Evolutionary conservation across 1,140 invertebrate genomes (phyloP), one percentile per base, ranked within the genome.

Genomic region (Tetraneura akinire): DNA sequence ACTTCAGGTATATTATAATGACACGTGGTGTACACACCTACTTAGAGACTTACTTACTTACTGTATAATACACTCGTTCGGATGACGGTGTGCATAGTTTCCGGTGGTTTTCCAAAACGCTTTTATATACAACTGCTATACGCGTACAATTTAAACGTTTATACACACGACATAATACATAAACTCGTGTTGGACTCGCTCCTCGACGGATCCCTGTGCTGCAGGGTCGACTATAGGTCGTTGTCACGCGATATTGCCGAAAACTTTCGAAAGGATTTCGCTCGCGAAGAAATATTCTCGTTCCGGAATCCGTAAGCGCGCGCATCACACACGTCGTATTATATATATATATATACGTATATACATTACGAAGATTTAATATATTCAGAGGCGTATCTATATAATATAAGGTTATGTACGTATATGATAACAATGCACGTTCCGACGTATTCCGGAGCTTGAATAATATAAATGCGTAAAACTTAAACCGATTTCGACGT

Each of bases 231-330:
- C 18, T n/a, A n/a, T n/a, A 5, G 45, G 47, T 68, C 21, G 45
- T 29, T 3, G 45, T 29, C 45, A 26, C 42, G 21, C 11, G 45
- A 53, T 26, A 47, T 66, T 18, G 3, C 23, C 13, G n/a, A 16
- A 70, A 70, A 70, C 42, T 70, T 70, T 49, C 9, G n/a, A 49
- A 49, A 70, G 21, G 14, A 8, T 18, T 70, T 14, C 8, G n/a
- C n/a, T 9, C 29, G n/a, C 1, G 14, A 1, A n/a, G n/a, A n/a
- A n/a, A 16, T 18, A 26, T 70, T 49, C 66, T 18, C 42, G 21
- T 18, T 18, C 21, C 45, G 23, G 21, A 49, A 26, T 49, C 42
- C 16, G 21, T 23, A 10, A 70, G 45, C 66, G 47, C 14, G 47
- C 66, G 45, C 14, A 23, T n/a, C n/a, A n/a, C n/a, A n/a, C n/a